Evolutionary conservation across 2,888 invertebrate species (phyloP).

Genomic region (Hecatera dysodea): DNA sequence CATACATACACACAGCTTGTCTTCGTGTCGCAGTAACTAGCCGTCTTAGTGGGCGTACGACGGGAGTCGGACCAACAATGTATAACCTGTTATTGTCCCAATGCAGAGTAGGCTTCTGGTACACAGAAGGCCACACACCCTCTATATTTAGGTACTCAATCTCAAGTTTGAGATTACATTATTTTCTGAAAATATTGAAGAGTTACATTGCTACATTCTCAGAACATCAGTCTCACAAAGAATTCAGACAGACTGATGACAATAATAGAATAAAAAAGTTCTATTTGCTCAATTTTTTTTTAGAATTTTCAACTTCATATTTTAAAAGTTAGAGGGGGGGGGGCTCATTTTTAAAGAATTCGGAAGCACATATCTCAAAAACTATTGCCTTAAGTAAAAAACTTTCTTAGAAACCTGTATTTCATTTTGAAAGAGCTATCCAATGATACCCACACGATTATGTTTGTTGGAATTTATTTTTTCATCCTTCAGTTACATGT

Average conservation of each 20-base stretch:
- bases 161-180: background rate
- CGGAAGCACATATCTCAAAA: no score
- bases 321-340: no score
- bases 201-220: background rate
- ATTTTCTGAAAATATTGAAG: background rate
- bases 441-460: no score
- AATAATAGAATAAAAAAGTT: background rate
- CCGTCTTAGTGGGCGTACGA: conserved; percentile 46
- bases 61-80: conserved; percentile 31
- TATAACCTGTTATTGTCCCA: conserved; percentile 16
- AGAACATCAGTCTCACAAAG: background rate
- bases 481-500: no score
- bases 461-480: no score
- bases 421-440: no score
- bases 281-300: no score
- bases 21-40: conserved; percentile 59
- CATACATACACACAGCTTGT: conserved; percentile 60
- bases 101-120: conserved; percentile 5
- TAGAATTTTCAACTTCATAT: no score
- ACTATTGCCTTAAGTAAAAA: no score
- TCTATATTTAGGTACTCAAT: background rate
- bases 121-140: background rate
- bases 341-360: no score
- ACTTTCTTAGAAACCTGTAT: no score
- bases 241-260: no score